Evolutionary conservation across 2,888 invertebrate genomes (phyloP).

Genomic region (Barypeithes pellucidus): DNA sequence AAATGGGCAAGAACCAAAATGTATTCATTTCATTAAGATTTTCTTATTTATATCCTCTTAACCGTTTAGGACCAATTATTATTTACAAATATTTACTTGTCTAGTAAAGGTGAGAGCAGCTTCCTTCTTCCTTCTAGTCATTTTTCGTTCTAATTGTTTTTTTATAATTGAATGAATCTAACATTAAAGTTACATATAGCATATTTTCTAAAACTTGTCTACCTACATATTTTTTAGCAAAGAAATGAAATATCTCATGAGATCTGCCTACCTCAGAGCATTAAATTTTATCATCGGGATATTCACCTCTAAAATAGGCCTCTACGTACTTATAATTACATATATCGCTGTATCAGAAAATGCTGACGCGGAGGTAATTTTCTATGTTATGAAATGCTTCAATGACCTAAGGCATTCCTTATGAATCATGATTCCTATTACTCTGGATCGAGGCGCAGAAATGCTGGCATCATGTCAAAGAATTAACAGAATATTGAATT

Average conservation of each 20-base stretch:
- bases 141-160: too few relatives aligned
- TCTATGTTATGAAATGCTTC: constrained; percentile 59
- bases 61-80: too few relatives aligned
- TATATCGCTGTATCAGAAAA: constrained; percentile 57
- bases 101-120: too few relatives aligned
- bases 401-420: constrained; percentile 56
- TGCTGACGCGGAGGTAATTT: constrained; percentile 59
- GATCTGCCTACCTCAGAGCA: constrained; percentile 59
- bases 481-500: constrained; percentile 64
- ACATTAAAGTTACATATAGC: too few relatives aligned
- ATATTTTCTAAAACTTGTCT: neutral
- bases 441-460: constrained; percentile 59
- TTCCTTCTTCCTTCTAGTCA: too few relatives aligned
- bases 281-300: constrained; percentile 61
- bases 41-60: too few relatives aligned
- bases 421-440: constrained; percentile 57
- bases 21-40: too few relatives aligned
- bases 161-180: too few relatives aligned
- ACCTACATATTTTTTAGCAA: constrained; percentile 55
- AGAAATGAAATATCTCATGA: constrained; percentile 59
- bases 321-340: constrained; percentile 61
- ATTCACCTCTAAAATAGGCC: constrained; percentile 59
- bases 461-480: constrained; percentile 58
- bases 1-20: too few relatives aligned
- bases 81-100: too few relatives aligned